A percentile compares a stretch with the other conserved stretches of the same genome.
These are phyloP conservation scores for Electrophaes corylata DNA, from an alignment of 2,888 invertebrate species.

Conservation along the genomic window DNA sequence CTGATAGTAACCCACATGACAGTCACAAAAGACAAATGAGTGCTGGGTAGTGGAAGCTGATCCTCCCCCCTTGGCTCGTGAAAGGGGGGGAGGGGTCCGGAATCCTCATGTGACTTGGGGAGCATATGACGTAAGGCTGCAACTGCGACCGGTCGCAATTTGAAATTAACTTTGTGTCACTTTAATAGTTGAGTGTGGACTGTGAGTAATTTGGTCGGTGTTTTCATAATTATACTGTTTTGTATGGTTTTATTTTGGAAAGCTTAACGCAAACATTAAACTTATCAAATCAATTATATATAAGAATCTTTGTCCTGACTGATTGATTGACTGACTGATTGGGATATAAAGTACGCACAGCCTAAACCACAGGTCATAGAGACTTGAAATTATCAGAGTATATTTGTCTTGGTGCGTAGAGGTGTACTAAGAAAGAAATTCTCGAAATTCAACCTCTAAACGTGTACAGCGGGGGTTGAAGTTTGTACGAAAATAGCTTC, in stretches of 20 bases:
- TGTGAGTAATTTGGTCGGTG: background rate
- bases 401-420: no score
- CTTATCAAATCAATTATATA: no score
- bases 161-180: slow-evolving; percentile 23
- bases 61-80: background rate
- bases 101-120: slow-evolving; percentile 24
- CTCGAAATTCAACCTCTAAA: no score
- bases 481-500: no score
- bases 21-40: background rate
- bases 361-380: no score
- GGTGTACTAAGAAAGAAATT: no score
- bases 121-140: slow-evolving; percentile 22
- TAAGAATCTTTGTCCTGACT: no score
- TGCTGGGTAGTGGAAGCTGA: background rate
- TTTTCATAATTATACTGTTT: slow-evolving; percentile 2
- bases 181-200: slow-evolving; percentile 18
- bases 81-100: slow-evolving; percentile 2
- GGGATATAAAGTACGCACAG: no score
- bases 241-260: background rate
- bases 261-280: background rate
- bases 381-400: no score
- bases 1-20: no score
- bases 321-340: no score
- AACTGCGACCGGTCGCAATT: slow-evolving; percentile 20
- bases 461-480: no score